These are phyloP conservation scores for Corvus cornix DNA, from an alignment of 2,113 vertebrate genomes.

Conservation along the genomic window DNA sequence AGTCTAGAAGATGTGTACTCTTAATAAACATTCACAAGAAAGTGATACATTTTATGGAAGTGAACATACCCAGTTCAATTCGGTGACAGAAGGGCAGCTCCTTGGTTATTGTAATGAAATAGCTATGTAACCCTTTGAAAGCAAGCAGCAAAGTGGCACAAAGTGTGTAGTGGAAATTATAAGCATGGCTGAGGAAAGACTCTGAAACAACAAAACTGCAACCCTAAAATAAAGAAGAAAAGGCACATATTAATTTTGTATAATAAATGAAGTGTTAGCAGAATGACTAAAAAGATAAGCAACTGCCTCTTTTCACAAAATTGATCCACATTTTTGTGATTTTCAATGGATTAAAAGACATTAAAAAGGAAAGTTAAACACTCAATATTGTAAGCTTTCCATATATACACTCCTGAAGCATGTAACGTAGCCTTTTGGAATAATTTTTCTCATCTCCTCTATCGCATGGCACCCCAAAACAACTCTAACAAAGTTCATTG, in stretches of 20 bases:
- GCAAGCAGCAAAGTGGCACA: conserved; percentile 90
- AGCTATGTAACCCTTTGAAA: conserved; percentile 93
- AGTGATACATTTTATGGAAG: background rate
- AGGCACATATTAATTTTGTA: background rate
- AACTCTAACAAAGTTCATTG: background rate
- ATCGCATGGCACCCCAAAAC: background rate
- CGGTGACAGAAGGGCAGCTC: conserved; percentile 90
- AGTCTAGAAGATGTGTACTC: background rate
- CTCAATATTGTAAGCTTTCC: background rate
- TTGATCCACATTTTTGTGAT: background rate
- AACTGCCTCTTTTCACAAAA: background rate
- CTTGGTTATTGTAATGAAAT: conserved; percentile 87
- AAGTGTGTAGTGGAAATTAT: conserved; percentile 89
- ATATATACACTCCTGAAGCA: background rate
- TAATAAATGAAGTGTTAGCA: background rate
- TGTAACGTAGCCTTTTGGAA: background rate
- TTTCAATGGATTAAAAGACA: background rate
- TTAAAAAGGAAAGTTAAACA: background rate
- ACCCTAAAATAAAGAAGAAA: conserved; percentile 76
- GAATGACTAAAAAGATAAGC: background rate
- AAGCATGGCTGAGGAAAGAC: conserved; percentile 91
- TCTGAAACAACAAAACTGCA: conserved; percentile 91
- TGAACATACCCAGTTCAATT: conserved; percentile 90
- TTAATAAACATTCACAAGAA: background rate
- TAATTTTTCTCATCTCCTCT: background rate